Evolutionary conservation across 2,888 invertebrate genomes (phyloP), one percentile per base, ranked within the genome.

Genomic region (Melitaea athalia): DNA sequence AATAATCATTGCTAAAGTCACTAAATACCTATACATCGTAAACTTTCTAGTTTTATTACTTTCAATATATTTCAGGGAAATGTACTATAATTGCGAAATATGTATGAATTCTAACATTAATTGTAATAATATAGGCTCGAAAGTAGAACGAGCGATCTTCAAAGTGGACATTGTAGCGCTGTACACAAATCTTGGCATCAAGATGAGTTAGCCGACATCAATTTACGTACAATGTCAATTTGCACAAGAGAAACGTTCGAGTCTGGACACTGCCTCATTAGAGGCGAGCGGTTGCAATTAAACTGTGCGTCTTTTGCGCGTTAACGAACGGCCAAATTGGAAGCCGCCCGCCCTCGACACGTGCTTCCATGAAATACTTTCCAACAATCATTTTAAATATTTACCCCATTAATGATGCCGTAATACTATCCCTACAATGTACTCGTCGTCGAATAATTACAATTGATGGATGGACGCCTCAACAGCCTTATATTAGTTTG

Each of bases 271-370:
- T 80, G 86, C 85, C 91, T 91, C 91, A 91, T 92, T 91, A 91
- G 89, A 84, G 86, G 85, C 86, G 85, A 83, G 87, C 88, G 88
- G 89, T 86, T 85, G 90, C 91, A 91, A 91, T 92, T 91, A 92
- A 90, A 89, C 82, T 83, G 86, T 81, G 86, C 89, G 90, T 92
- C 91, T 92, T 91, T 91, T 90, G 87, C 88, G 86, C 87, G 81
- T 85, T 91, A 92, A 92, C 91, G 91, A 92, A 89, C 87, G 80
- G 77, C 86, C 85, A 89, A 92, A 92, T 91, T 91, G 90, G 88
- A 87, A 81, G 80, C 79, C 84, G 79, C 77, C 85, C 84, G 82
- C 83, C 76, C 85, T 85, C 87, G 86, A 87, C 89, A 84, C 81
- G 83, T 83, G 84, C 83, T 85, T 85, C 84, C 82, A 87, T 85